Evolutionary conservation across 2,888 invertebrate genomes (phyloP), one percentile per base, ranked within the genome.

Genomic region (Ormyrus labotus): DNA sequence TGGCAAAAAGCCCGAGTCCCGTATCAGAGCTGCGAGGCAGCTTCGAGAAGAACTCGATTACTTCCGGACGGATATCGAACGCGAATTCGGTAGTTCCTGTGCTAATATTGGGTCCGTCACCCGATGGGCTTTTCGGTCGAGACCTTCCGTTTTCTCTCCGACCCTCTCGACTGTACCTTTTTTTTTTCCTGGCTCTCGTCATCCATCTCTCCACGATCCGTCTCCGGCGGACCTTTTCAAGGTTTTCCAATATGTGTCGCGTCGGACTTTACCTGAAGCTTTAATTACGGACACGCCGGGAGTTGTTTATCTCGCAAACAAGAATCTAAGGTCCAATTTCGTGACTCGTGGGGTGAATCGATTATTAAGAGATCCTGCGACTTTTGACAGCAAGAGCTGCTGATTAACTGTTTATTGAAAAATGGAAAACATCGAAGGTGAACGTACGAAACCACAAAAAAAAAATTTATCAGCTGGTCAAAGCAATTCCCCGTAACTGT

Each of bases 31-130:
- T 34, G 34, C 68, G 68, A 55, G 47, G 57, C 53, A 51, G 45
- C 34, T 64, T 45, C 64, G 57, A 34, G 34, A 65, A 78, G 84
- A 86, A 86, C 83, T 83, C 84, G 84, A 88, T 88, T 87, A 85
- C 87, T 86, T 88, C 87, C 88, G 87, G 81, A 60, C 77, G 86
- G 88, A 88, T 87, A 88, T 88, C 86, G 85, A 86, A 84, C 84
- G 82, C 75, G 85, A 86, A 87, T 85, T 86, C 82, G 85, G 72
- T 83, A 84, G 83, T 86, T 84, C 84, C 85, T 81, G 85, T 83
- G 84, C 85, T 87, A 87, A 87, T 87, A 88, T 85, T 84, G 86
- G 83, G 84, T 84, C 85, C 83, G 84, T 78, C 83, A 85, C 84
- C 81, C 84, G 85, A 85, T 83, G 82, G 34, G 84, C 83, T 83